Percentiles rank a stretch among this genome's conserved stretches.
Conservation (phyloP, 92 coral and sea anemone genomes). For the Nematostella vectensis region DNA sequence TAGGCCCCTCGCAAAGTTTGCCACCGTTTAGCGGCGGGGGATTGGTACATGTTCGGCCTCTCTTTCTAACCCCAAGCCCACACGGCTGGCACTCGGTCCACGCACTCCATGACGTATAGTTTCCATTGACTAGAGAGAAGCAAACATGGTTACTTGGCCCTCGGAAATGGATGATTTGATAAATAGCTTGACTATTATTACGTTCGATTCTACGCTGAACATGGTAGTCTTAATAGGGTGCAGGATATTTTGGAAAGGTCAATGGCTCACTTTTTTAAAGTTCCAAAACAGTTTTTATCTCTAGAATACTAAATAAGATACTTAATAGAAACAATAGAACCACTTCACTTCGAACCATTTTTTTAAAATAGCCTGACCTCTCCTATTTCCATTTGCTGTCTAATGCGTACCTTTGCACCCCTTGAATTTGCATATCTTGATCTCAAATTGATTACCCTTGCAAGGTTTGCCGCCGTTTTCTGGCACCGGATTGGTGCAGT, state of each 20-base stretch:
- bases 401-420: constrained; percentile 50
- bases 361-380: too few relatives aligned
- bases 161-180: not conserved
- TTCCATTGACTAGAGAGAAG: constrained; percentile 27
- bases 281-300: too few relatives aligned
- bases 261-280: too few relatives aligned
- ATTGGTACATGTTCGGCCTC: constrained; percentile 49
- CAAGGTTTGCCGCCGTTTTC: constrained; percentile 48
- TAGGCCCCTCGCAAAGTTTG: constrained; percentile 44
- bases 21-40: constrained; percentile 66
- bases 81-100: constrained; percentile 63
- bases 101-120: constrained; percentile 29
- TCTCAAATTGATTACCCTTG: constrained; percentile 48
- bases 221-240: too few relatives aligned
- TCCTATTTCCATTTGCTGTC: too few relatives aligned
- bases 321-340: too few relatives aligned
- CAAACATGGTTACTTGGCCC: not conserved
- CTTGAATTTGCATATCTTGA: constrained; percentile 37
- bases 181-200: too few relatives aligned
- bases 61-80: constrained; percentile 34
- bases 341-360: too few relatives aligned
- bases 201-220: too few relatives aligned
- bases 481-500: constrained; percentile 59
- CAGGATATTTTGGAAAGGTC: too few relatives aligned
- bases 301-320: too few relatives aligned